These are phyloP conservation scores for Acanthisitta chloris DNA, from an alignment of 2,113 vertebrate genomes.

Conservation along the genomic window DNA sequence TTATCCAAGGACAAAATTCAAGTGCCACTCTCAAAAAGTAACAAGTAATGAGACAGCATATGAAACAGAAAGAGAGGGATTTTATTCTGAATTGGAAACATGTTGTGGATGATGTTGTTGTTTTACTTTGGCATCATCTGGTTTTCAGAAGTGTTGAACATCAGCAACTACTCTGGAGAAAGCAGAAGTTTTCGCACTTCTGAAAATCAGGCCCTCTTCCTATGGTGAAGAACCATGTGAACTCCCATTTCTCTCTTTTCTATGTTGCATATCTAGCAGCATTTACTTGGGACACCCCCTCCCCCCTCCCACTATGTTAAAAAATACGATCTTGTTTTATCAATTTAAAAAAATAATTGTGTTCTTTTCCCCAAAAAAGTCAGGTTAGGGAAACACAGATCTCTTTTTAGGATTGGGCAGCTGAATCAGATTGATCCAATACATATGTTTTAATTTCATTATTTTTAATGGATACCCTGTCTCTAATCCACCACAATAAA, in stretches of 20 bases:
- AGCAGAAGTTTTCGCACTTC: background rate
- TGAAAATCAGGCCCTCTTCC: constrained; percentile 40
- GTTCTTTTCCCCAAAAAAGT: constrained; percentile 1
- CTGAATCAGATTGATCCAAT: constrained; percentile 42
- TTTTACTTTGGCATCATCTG: constrained; percentile 37
- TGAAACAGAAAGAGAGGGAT: background rate
- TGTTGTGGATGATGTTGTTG: background rate
- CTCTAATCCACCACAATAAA: constrained; percentile 46
- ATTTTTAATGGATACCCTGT: constrained; percentile 65
- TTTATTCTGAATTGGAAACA: background rate
- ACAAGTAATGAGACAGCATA: constrained; percentile 16
- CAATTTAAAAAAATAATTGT: constrained; percentile 66
- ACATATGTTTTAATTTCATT: constrained; percentile 5
- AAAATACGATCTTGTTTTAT: constrained; percentile 45
- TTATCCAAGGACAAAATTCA: constrained; percentile 54
- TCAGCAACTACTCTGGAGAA: background rate
- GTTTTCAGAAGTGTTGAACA: constrained; percentile 41
- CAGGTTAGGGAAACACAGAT: constrained; percentile 53
- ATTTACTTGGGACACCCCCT: constrained; percentile 32
- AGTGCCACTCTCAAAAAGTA: constrained; percentile 32
- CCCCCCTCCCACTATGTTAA: constrained; percentile 25
- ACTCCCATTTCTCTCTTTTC: constrained; percentile 34
- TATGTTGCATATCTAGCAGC: constrained; percentile 62
- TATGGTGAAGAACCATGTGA: background rate
- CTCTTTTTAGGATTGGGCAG: constrained; percentile 26